phyloP scores from a whole-genome alignment of 2,888 invertebrate genomes.

The Leistus spinibarbis region DNA sequence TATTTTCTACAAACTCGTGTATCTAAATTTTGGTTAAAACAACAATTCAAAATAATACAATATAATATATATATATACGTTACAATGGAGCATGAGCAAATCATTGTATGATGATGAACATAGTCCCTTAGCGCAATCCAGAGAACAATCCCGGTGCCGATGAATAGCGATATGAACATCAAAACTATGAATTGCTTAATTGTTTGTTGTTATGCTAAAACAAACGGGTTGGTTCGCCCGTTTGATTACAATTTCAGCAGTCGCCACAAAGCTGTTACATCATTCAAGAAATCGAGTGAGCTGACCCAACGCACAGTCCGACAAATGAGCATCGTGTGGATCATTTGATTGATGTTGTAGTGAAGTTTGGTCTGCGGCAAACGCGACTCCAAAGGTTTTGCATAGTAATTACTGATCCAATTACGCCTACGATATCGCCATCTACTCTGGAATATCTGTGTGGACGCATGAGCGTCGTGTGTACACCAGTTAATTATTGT shows the following conservation, averaged over 20 bases:
- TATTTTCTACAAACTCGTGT: too few relatives aligned
- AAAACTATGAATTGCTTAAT: not conserved
- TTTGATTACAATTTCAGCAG: not conserved
- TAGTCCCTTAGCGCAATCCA: too few relatives aligned
- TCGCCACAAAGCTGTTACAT: not conserved
- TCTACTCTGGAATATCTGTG: not conserved
- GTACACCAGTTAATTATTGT: slow-evolving; percentile 26
- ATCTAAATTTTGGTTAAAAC: too few relatives aligned
- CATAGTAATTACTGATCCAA: slow-evolving; percentile 36
- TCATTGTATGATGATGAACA: too few relatives aligned
- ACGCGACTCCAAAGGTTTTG: slow-evolving; percentile 20
- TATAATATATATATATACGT: too few relatives aligned
- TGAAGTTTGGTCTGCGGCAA: slow-evolving; percentile 24
- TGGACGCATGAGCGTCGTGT: not conserved
- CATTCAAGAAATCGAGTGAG: not conserved
- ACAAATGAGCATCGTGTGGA: slow-evolving; percentile 3
- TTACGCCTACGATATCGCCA: slow-evolving; percentile 14
- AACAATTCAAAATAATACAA: too few relatives aligned
- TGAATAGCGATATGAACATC: not conserved
- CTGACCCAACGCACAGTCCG: not conserved
- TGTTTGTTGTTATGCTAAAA: not conserved
- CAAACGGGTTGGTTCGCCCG: not conserved
- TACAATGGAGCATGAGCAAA: too few relatives aligned
- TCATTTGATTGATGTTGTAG: slow-evolving; percentile 25
- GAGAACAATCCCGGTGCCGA: too few relatives aligned